Conservation (phyloP, 2,888 invertebrate species). For the Drosophila monieri region DNA sequence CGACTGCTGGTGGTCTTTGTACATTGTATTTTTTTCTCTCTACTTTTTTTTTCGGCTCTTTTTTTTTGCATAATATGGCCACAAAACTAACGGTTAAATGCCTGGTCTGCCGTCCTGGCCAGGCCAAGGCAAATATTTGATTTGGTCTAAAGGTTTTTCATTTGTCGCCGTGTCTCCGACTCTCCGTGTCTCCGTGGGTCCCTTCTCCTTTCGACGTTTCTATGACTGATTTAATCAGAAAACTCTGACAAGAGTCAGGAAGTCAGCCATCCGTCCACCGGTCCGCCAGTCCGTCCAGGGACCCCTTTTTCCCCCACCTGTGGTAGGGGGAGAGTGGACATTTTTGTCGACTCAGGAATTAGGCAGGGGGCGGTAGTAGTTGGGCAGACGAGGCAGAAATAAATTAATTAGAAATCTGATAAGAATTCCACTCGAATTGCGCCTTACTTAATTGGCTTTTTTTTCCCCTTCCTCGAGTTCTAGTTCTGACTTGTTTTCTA, state of each 20-base stretch:
- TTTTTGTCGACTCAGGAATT: conserved; percentile 66
- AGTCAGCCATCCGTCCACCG: conserved; percentile 59
- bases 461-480: conserved; percentile 24
- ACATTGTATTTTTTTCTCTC: conserved; percentile 24
- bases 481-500: conserved; percentile 16
- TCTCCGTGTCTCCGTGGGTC: conserved; percentile 17
- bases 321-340: neutral
- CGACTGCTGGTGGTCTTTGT: conserved; percentile 62
- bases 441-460: conserved; percentile 72
- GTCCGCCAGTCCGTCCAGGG: conserved; percentile 12
- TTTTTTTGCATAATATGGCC: conserved; percentile 79
- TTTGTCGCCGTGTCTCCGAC: conserved; percentile 34
- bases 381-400: conserved; percentile 65
- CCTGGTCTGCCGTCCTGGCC: conserved; percentile 55
- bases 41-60: conserved; percentile 38
- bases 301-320: conserved; percentile 6
- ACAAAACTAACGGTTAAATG: conserved; percentile 80
- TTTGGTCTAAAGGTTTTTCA: conserved; percentile 76
- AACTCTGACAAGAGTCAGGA: conserved; percentile 79
- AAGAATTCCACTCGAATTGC: conserved; percentile 71
- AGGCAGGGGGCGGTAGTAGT: conserved; percentile 31
- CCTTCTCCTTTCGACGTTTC: conserved; percentile 66
- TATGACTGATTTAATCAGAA: conserved; percentile 81
- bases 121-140: conserved; percentile 73
- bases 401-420: conserved; percentile 80